Base-by-base conservation (phyloP, 2,113 vertebrate species). In the Andinoacara biseriatus region DNA sequence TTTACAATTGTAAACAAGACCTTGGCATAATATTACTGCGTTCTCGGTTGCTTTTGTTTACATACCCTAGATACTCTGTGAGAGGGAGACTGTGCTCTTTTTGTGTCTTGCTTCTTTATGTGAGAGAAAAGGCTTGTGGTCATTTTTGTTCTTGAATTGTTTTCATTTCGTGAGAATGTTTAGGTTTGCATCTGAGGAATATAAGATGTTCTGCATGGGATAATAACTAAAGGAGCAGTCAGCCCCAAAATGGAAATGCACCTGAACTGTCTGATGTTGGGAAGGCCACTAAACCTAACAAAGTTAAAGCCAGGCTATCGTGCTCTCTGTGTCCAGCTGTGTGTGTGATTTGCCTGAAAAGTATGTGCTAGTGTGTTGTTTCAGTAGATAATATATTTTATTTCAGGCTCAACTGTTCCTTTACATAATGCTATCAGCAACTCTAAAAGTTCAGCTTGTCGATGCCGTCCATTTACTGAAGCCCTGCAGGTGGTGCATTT, bases 1-100 rank as follows among this genome's bases (percentile, higher is more conserved):
- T 88, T 91, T 57, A 81, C 58, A 87, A 87, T 89, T 86, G 76
- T 85, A 91, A 93, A 94, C 89, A 90, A 94, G 86, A 60, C 88
- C 90, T 81, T 86, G 83, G 88, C 81, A 90, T 92, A 92, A 92
- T 67, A 92, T 92, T 90, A 92, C 67, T 3, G 22, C 77, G 75
- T 82, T 89, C 49, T 72, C 80, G 52, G 22, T 63, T 86, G 84
- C 80, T 89, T 89, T 89, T 90, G 80, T 91, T 85, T 87, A 90
- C 63, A 87, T 88, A 88, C 81, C 85, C 86, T 86, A 78, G 82
- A 86, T 89, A 85, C 80, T 83, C 67, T 74, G 62, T 43, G 72
- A 72, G 67, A 57, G 58, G 40, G 26, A 79, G 76, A 69, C 15
- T 76, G 15, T 1, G 2, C 20, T 76, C 56, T 62, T 61, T 82